Percentiles rank a stretch among this genome's conserved stretches.
Conservation (phyloP, 2,888 invertebrate species). For the Gymnoscelis rufifasciata region DNA sequence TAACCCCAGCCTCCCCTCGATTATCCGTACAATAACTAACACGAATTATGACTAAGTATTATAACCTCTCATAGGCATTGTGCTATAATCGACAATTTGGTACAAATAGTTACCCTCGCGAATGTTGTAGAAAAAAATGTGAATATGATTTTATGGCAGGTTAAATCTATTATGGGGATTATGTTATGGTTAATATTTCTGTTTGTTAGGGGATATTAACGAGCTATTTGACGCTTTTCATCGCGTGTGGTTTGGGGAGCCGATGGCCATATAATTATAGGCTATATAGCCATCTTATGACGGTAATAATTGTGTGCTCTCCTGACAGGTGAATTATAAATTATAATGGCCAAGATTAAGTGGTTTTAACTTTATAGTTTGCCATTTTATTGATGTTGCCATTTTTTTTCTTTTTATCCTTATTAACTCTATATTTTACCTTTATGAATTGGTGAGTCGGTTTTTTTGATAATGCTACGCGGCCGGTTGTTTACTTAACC, state of each 20-base stretch:
- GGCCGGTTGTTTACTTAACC: conserved; percentile 15
- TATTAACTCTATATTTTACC: conserved; percentile 4
- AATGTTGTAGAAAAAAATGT: conserved; percentile 59
- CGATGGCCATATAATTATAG: conserved; percentile 54
- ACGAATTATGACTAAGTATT: conserved; percentile 68
- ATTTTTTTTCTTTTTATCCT: conserved; percentile 21
- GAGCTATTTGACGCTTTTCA: conserved; percentile 72
- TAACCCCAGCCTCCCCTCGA: conserved; percentile 63
- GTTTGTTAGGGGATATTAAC: conserved; percentile 71
- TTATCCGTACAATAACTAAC: conserved; percentile 64
- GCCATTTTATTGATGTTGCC: conserved; percentile 34
- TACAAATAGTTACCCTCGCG: conserved; percentile 62
- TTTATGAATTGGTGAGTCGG: conserved; percentile 15
- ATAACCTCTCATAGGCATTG: conserved; percentile 69
- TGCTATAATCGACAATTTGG: conserved; percentile 64
- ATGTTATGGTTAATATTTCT: conserved; percentile 76
- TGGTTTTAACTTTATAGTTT: conserved; percentile 37
- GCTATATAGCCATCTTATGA: conserved; percentile 38
- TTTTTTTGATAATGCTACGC: background rate
- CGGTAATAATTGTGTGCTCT: conserved; percentile 62
- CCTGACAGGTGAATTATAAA: conserved; percentile 59
- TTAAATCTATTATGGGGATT: conserved; percentile 77
- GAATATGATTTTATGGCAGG: conserved; percentile 77
- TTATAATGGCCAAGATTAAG: conserved; percentile 51
- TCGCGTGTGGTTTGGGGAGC: conserved; percentile 57